phyloP scores from a whole-genome alignment of 1,140 invertebrate species.

The Drosophila sturtevanti region DNA sequence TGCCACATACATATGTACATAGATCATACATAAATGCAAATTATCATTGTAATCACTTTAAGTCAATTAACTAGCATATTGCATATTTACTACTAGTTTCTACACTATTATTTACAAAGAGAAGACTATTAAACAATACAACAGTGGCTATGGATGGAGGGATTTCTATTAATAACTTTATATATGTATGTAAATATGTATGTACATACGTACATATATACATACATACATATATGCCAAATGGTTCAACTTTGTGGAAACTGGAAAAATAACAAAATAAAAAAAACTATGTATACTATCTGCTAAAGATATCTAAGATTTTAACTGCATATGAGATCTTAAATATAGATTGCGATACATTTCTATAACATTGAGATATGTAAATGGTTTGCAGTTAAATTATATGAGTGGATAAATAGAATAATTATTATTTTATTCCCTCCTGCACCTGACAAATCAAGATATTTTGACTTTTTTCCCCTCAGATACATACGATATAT shows the following conservation, averaged over 20 bases:
- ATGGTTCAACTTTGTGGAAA: neutral
- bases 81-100: constrained; percentile 1
- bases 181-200: neutral
- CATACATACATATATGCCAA: neutral
- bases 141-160: neutral
- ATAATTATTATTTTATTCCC: no score
- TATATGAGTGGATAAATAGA: no score
- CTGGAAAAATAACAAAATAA: neutral
- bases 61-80: neutral
- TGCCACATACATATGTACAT: neutral
- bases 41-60: constrained; percentile 12
- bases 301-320: neutral
- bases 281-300: neutral
- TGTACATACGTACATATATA: neutral
- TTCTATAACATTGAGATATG: no score
- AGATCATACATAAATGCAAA: constrained; percentile 10
- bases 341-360: no score
- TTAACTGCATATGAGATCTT: no score
- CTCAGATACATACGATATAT: neutral
- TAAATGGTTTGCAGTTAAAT: no score
- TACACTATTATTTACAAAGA: neutral
- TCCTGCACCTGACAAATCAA: no score
- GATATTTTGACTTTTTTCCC: no score
- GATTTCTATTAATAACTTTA: constrained; percentile 3
- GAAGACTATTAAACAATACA: neutral